Conservation (phyloP, 2,113 vertebrate genomes). For the Pluvialis apricaria region DNA sequence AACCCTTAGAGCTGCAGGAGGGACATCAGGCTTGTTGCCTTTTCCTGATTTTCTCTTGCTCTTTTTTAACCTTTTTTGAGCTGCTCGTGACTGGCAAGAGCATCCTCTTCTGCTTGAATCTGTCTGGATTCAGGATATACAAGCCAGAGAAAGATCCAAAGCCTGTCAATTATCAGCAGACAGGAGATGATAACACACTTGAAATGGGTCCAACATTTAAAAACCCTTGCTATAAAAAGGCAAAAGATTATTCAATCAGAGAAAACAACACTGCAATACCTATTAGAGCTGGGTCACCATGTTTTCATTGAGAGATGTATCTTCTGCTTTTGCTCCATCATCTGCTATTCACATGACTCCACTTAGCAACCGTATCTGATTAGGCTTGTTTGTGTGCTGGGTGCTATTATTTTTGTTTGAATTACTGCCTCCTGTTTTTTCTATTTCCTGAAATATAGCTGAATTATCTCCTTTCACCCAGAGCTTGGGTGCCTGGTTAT, state of each 20-base stretch:
- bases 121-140: neutral
- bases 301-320: neutral
- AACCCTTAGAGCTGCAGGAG: neutral
- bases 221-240: neutral
- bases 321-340: neutral
- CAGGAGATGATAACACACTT: neutral
- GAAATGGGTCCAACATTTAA: neutral
- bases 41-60: neutral
- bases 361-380: neutral
- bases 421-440: neutral
- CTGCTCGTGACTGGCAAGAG: neutral
- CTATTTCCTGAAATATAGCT: neutral
- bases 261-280: neutral
- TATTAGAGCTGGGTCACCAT: neutral
- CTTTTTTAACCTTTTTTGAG: neutral
- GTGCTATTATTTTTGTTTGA: neutral
- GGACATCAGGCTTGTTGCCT: neutral
- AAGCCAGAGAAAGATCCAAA: conserved; percentile 18
- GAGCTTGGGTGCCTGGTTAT: neutral
- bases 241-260: neutral
- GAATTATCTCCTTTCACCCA: neutral
- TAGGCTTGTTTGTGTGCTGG: neutral
- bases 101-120: neutral
- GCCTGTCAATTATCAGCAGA: neutral
- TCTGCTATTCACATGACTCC: conserved; percentile 7